These are phyloP conservation scores for Anoplolepis gracilipes DNA, from an alignment of 1,140 invertebrate genomes.

Conservation along the genomic window DNA sequence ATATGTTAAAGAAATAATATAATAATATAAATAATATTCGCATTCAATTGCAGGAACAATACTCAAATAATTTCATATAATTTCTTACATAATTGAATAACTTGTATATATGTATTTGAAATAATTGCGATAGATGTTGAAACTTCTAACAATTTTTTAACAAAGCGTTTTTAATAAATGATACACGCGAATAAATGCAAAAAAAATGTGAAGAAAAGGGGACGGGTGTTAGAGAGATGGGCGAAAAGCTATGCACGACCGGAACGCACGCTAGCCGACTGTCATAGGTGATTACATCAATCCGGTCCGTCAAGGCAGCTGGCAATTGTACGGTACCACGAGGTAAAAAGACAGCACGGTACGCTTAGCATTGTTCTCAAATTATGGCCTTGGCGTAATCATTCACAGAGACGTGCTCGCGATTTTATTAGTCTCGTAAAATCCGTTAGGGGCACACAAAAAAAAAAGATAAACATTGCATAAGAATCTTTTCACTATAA, in stretches of 20 bases:
- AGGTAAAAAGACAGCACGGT: conserved; percentile 58
- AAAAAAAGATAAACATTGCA: neutral
- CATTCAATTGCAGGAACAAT: no score
- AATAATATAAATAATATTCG: no score
- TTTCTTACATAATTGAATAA: no score
- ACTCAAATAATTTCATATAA: no score
- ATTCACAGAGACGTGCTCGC: neutral
- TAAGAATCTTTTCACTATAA: neutral
- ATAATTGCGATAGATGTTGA: neutral
- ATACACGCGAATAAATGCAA: neutral
- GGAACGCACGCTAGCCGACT: conserved; percentile 47
- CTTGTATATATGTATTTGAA: neutral
- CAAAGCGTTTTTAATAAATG: neutral
- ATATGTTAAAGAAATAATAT: neutral
- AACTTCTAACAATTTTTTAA: neutral
- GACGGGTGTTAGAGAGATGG: neutral
- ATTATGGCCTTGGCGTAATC: conserved; percentile 17
- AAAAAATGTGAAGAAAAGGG: neutral
- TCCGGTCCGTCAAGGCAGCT: conserved; percentile 48
- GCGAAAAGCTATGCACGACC: conserved; percentile 34
- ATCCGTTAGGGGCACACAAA: neutral
- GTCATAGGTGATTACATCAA: conserved; percentile 67
- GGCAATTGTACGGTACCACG: conserved; percentile 62
- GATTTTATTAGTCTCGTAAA: conserved; percentile 26
- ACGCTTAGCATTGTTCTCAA: conserved; percentile 54